Conservation (phyloP, 1,140 invertebrate genomes). For the Sarcophaga peregrina region DNA sequence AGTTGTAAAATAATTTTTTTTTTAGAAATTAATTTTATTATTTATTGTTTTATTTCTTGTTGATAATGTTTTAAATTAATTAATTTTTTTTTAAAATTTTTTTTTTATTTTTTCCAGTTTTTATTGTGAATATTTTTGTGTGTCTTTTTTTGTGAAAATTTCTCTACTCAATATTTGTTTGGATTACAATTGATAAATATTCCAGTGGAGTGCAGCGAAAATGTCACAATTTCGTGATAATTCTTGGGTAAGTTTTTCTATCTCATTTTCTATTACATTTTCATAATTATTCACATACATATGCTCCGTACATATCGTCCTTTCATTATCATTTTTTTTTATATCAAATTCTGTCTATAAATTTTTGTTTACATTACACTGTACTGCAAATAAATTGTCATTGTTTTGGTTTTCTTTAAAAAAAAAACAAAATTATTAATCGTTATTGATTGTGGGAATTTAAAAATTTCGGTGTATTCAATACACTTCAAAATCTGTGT, state of each 20-base stretch:
- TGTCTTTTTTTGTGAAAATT: not conserved
- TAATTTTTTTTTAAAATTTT: too few species aligned
- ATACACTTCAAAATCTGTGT: too few species aligned
- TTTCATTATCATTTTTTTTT: not conserved
- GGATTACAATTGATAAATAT: constrained; percentile 26
- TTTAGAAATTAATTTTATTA: too few species aligned
- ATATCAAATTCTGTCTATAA: not conserved
- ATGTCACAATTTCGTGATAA: constrained; percentile 67
- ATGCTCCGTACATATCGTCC: not conserved
- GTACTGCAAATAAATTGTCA: not conserved
- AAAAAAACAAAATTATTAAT: too few species aligned
- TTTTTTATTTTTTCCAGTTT: too few species aligned
- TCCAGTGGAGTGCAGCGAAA: constrained; percentile 45
- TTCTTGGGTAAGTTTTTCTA: constrained; percentile 63
- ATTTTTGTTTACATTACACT: not conserved
- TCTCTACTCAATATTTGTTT: constrained; percentile 24
- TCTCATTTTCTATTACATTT: not conserved
- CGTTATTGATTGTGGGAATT: too few species aligned
- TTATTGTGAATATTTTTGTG: not conserved
- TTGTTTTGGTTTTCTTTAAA: too few species aligned
- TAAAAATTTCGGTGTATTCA: too few species aligned
- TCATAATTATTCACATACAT: not conserved
- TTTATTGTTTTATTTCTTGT: too few species aligned
- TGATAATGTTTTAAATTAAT: too few species aligned
- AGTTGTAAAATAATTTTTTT: too few species aligned